A percentile compares a stretch with the other conserved stretches of the same genome.
Evolutionary conservation across 2,888 invertebrate genomes (phyloP).

Genomic region (Drosophila formosana): DNA sequence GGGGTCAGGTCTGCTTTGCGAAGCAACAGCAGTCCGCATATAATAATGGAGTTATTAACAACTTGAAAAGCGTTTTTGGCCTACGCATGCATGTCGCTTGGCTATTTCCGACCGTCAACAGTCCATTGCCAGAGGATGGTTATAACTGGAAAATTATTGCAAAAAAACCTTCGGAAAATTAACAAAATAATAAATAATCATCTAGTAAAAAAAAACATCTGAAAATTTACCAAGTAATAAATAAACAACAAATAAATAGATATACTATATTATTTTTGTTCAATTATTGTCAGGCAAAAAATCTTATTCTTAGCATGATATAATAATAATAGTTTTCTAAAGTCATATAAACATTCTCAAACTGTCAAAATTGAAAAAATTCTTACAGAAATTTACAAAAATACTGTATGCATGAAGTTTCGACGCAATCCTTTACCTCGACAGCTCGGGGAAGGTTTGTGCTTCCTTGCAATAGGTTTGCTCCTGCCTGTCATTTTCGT

Average conservation of each 20-base stretch:
- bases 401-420: conserved; percentile 8
- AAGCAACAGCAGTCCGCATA: conserved; percentile 87
- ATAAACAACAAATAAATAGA: too few species aligned
- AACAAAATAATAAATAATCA: neutral
- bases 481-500: conserved; percentile 75
- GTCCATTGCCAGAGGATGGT: conserved; percentile 11
- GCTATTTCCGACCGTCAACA: conserved; percentile 91
- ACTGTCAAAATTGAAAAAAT: neutral
- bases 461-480: conserved; percentile 68
- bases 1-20: conserved; percentile 88
- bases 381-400: neutral
- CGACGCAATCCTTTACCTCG: conserved; percentile 11
- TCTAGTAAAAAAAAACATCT: too few species aligned
- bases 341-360: neutral
- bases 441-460: conserved; percentile 21
- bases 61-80: conserved; percentile 92
- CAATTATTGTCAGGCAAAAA: too few species aligned
- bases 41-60: conserved; percentile 89
- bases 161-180: neutral
- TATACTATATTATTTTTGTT: too few species aligned
- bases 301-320: too few species aligned
- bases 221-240: too few species aligned
- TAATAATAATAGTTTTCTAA: too few species aligned
- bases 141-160: conserved; percentile 3
- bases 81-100: conserved; percentile 91